A percentile compares a stretch with the other conserved stretches of the same genome.
phyloP scores from a whole-genome alignment of 1,140 invertebrate genomes.

The Halictus rubicundus region DNA sequence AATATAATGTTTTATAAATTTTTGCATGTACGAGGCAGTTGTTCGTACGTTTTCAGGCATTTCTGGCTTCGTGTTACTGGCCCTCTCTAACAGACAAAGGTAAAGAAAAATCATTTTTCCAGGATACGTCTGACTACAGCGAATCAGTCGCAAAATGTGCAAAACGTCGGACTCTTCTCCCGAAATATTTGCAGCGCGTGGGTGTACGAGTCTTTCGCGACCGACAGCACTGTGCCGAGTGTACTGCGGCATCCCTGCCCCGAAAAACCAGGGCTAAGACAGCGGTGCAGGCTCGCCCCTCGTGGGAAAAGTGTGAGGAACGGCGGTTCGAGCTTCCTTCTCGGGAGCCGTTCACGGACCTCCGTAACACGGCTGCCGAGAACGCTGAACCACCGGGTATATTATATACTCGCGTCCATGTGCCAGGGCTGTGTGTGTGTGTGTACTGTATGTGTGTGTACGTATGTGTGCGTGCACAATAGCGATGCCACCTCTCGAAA shows the following conservation, averaged over 20 bases:
- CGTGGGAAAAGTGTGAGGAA: conserved; percentile 39
- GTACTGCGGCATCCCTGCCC: conserved; percentile 19
- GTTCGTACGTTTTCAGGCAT: too few species aligned
- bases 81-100: too few species aligned
- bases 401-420: conserved; percentile 20
- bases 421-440: conserved; percentile 31
- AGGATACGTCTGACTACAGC: too few species aligned
- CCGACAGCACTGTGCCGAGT: neutral
- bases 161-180: too few species aligned
- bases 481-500: conserved; percentile 31
- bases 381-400: conserved; percentile 28
- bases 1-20: too few species aligned
- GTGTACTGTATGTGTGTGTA: conserved; percentile 61
- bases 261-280: conserved; percentile 40
- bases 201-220: neutral
- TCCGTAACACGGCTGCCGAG: conserved; percentile 15
- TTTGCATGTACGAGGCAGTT: too few species aligned
- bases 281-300: conserved; percentile 52
- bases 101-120: too few species aligned
- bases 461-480: conserved; percentile 60
- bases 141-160: too few species aligned
- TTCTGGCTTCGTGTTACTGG: too few species aligned
- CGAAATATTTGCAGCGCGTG: too few species aligned
- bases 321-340: conserved; percentile 32
- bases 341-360: conserved; percentile 13